A percentile compares a stretch with the other conserved stretches of the same genome.
Conservation (phyloP, 2,113 vertebrate genomes). For the Albula goreensis region DNA sequence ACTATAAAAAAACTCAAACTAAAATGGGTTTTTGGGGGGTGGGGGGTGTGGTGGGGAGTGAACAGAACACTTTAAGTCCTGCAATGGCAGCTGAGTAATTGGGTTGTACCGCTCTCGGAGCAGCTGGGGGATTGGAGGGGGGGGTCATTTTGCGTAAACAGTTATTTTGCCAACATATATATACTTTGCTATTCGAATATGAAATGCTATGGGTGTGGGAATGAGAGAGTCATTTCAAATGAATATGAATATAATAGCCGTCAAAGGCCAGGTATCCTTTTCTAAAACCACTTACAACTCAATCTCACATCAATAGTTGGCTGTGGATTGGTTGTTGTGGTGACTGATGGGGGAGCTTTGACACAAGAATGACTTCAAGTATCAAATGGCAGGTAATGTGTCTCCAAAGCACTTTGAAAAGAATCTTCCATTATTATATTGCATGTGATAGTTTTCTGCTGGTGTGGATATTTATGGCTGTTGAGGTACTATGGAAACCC, state of each 20-base stretch:
- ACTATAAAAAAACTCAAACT: neutral
- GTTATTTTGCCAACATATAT: constrained; percentile 49
- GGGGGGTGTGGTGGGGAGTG: neutral
- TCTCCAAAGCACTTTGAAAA: constrained; percentile 21
- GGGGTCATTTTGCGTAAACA: constrained; percentile 33
- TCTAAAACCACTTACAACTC: constrained; percentile 48
- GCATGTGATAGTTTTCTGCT: constrained; percentile 35
- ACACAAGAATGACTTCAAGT: constrained; percentile 29
- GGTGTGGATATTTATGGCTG: constrained; percentile 18
- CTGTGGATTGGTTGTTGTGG: constrained; percentile 39
- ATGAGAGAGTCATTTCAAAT: constrained; percentile 53
- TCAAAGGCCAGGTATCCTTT: constrained; percentile 44
- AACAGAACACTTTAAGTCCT: neutral
- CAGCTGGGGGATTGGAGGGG: neutral
- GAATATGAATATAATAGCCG: constrained; percentile 53
- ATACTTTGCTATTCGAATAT: constrained; percentile 31
- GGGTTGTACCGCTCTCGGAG: neutral
- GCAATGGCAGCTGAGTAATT: constrained; percentile 19
- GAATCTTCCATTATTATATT: constrained; percentile 44
- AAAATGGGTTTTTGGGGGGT: neutral
- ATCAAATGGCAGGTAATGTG: constrained; percentile 33
- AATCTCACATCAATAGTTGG: constrained; percentile 54
- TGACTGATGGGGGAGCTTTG: constrained; percentile 4
- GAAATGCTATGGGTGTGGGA: constrained; percentile 49
- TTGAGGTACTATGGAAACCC: constrained; percentile 15